Conservation (phyloP, 1,140 invertebrate genomes). For the Conus ventricosus region DNA sequence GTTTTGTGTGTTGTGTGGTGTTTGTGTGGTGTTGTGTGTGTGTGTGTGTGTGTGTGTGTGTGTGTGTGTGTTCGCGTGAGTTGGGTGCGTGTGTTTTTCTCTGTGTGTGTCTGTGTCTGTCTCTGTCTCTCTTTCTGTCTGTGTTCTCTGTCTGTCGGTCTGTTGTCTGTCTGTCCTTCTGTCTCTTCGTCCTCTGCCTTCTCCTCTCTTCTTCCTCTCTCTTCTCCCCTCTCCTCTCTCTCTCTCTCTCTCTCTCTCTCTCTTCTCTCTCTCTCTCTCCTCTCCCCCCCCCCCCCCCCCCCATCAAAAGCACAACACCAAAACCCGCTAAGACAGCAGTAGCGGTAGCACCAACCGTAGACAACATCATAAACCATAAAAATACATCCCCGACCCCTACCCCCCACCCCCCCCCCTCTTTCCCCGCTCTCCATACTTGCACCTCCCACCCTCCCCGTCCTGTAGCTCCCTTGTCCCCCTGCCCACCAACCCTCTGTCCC, state of each 20-base stretch:
- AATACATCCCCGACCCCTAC: no score
- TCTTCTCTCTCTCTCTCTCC: neutral
- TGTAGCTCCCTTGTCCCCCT: no score
- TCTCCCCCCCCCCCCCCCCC: neutral
- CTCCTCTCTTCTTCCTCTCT: neutral
- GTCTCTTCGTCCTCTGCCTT: no score
- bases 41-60: slow-evolving; percentile 15
- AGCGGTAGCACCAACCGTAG: no score
- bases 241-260: slow-evolving; percentile 10
- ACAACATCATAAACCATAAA: no score
- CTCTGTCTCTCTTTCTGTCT: neutral
- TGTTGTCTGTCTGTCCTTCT: no score
- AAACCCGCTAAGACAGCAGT: no score
- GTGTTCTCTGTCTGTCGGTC: neutral
- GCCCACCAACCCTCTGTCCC: no score
- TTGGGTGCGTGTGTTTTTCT: neutral
- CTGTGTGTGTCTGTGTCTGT: slow-evolving; percentile 12
- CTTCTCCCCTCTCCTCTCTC: neutral
- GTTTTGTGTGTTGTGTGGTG: no score
- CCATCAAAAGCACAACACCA: neutral
- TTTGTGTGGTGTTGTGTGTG: neutral
- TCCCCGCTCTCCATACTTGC: no score
- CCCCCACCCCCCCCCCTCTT: no score
- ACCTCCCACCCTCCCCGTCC: no score
- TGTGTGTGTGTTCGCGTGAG: slow-evolving; percentile 4